Evolutionary conservation across 2,797 vertebrate species (phyloP), one percentile per base, ranked within the genome.

Genomic region (Dendrocincla tyrannina): DNA sequence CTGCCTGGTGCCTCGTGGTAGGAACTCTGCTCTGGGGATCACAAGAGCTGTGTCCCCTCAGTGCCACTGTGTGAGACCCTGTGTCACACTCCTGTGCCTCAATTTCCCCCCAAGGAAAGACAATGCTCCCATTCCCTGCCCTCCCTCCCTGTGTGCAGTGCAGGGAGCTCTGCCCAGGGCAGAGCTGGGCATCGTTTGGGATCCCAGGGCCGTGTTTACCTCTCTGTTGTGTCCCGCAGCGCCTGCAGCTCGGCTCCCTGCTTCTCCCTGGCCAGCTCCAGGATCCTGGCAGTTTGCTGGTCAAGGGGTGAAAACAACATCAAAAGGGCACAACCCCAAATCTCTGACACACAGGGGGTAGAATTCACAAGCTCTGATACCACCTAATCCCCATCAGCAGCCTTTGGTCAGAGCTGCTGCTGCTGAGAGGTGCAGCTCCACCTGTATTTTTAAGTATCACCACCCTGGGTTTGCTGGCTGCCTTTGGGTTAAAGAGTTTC

Each of bases 231-330:
- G 52, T 98, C 98, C 91, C 98, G 99, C 94, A 99, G 97, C 14
- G 95, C 96, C 97, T 98, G 99, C 96, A 98, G 95, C 96, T 99
- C 99, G 13, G 96, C 97, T 55, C 94, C 63, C 94, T 99, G 99
- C 96, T 93, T 99, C 96, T 99, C 99, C 75, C 97, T 98, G 93
- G 99, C 99, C 88, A 99, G 97, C 96, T 99, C 99, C 96, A 98
- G 93, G 95, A 99, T 98, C 97, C 98, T 99, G 95, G 98, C 56
- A 70, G 98, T 98, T 97, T 98, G 98, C 99, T 99, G 98, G 90
- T 76, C 28, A 37, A 70, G 63, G 64, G 28, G 89, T 24, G 60
- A 91, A 62, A 68, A 79, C 17, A 72, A 78, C 23, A 66, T 37
- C 35, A 81, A 58, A 89, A 78, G 30, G n/a, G 85, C 70, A 7